phyloP scores from a whole-genome alignment of 1,140 invertebrate species.

The Bilobella aurantiaca region DNA sequence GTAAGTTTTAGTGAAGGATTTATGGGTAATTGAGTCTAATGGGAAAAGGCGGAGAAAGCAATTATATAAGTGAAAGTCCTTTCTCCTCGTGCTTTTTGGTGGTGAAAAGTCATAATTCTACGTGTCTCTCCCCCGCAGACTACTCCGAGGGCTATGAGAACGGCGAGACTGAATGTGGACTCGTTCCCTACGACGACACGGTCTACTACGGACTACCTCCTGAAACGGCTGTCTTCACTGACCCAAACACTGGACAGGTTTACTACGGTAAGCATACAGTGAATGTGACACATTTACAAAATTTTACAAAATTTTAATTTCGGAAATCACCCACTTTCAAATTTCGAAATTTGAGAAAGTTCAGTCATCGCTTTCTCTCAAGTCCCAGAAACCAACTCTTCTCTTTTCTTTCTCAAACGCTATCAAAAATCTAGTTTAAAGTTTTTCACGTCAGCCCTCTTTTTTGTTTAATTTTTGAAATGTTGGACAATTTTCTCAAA shows the following conservation, averaged over 20 bases:
- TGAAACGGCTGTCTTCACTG: conserved; percentile 29
- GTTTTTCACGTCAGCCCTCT: too few species aligned
- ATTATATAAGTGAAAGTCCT: neutral
- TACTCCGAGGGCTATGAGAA: conserved; percentile 36
- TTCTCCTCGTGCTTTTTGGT: neutral
- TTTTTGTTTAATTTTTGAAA: too few species aligned
- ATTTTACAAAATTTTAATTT: too few species aligned
- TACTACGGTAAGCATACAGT: conserved; percentile 34
- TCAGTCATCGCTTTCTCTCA: too few species aligned
- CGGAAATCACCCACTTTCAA: neutral
- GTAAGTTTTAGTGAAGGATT: neutral
- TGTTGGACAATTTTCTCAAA: too few species aligned
- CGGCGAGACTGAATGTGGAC: conserved; percentile 33
- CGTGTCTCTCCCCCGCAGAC: conserved; percentile 25
- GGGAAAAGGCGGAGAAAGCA: neutral
- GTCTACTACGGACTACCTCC: conserved; percentile 32
- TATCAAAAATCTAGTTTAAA: too few species aligned
- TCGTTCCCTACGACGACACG: conserved; percentile 29
- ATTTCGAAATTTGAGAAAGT: neutral
- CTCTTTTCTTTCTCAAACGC: neutral
- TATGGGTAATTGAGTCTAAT: conserved; percentile 1
- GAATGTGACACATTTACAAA: too few species aligned
- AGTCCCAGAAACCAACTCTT: too few species aligned
- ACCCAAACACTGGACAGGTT: conserved; percentile 32
- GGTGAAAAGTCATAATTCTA: neutral